Conservation (phyloP, 2,797 vertebrate species). For the Chloroceryle amazona region DNA sequence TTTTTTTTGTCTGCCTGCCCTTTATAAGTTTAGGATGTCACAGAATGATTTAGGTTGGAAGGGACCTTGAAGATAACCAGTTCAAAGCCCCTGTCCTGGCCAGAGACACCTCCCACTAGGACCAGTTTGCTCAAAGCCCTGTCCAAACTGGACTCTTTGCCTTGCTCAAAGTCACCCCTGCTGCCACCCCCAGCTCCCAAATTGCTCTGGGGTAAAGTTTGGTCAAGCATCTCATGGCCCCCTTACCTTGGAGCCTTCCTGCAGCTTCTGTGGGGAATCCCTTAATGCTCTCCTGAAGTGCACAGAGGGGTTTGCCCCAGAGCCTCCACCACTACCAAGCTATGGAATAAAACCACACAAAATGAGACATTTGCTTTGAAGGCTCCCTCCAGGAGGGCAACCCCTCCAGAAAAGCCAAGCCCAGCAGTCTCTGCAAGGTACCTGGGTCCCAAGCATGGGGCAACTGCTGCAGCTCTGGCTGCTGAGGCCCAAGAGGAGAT, state of each 20-base stretch:
- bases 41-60: not conserved
- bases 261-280: not conserved
- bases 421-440: rapidly evolving
- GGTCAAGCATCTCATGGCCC: rapidly evolving
- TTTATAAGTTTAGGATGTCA: not conserved
- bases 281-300: not conserved
- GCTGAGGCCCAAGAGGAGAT: rapidly evolving
- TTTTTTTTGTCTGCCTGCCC: not conserved
- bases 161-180: not conserved
- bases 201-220: rapidly evolving
- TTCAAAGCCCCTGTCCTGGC: not conserved
- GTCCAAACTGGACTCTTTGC: not conserved
- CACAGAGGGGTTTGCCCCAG: not conserved
- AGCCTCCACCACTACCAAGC: rapidly evolving
- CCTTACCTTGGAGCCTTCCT: not conserved
- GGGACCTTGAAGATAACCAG: not conserved
- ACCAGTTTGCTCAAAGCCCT: not conserved
- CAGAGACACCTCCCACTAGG: not conserved
- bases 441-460: rapidly evolving
- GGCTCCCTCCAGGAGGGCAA: not conserved
- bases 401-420: not conserved
- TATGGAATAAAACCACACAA: rapidly evolving
- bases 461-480: not conserved
- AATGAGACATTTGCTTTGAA: not conserved
- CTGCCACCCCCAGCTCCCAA: not conserved